Evolutionary conservation across 2,888 invertebrate genomes (phyloP).

Genomic region (Lasioglossum pauxillum): DNA sequence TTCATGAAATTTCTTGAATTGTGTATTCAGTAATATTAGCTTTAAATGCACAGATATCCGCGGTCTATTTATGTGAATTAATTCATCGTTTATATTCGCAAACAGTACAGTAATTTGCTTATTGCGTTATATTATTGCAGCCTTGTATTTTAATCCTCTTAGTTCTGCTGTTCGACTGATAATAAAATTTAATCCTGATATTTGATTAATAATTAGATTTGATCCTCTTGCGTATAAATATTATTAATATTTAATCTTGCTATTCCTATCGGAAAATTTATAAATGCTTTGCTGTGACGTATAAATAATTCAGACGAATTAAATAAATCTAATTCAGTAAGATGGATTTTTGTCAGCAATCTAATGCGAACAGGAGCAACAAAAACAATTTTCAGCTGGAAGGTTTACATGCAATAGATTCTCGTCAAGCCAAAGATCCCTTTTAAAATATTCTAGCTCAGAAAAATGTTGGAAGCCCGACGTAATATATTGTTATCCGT

Average conservation of each 20-base stretch:
- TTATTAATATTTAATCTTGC: neutral
- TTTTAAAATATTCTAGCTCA: neutral
- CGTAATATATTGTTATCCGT: slow-evolving; percentile 15
- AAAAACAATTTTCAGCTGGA: neutral
- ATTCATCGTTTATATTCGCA: neutral
- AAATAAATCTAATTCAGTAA: neutral
- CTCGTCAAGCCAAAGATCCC: neutral
- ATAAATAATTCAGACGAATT: neutral
- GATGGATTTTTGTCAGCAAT: neutral
- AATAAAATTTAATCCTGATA: neutral
- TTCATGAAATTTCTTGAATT: neutral
- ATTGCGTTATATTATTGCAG: neutral
- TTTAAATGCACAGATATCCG: neutral
- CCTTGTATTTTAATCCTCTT: neutral
- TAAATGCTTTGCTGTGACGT: neutral
- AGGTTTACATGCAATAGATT: neutral
- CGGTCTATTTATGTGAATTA: neutral
- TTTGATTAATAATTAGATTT: neutral
- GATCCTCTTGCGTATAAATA: neutral
- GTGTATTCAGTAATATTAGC: neutral
- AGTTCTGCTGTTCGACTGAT: neutral
- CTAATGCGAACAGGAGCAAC: neutral
- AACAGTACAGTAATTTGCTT: neutral
- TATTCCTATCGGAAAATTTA: neutral
- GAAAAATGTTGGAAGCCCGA: neutral